Conservation (phyloP, 1,140 invertebrate genomes). For the Aethina tumida region DNA sequence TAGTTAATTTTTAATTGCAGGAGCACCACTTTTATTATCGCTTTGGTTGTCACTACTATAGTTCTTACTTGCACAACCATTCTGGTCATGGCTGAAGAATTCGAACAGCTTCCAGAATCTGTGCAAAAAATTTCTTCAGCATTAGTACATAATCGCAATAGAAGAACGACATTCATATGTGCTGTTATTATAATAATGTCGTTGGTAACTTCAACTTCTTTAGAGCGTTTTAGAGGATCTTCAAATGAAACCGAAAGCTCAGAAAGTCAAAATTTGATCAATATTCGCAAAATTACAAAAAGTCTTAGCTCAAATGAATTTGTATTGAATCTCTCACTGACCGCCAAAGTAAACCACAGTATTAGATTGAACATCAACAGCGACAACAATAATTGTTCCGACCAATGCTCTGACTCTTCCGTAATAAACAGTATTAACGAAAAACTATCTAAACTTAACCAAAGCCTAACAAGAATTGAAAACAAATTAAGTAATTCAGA, state of each 20-base stretch:
- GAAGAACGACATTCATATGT: conserved; percentile 69
- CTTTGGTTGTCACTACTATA: conserved; percentile 52
- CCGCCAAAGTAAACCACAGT: conserved; percentile 36
- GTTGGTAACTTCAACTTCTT: conserved; percentile 41
- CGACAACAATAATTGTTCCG: conserved; percentile 11
- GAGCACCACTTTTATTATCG: conserved; percentile 15
- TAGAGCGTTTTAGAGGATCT: conserved; percentile 10
- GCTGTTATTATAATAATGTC: conserved; percentile 71
- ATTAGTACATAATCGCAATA: conserved; percentile 57
- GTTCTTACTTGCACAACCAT: conserved; percentile 56
- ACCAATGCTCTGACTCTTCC: conserved; percentile 8
- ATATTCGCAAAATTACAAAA: no score
- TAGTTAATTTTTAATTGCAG: conserved; percentile 14
- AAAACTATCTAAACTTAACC: conserved; percentile 5
- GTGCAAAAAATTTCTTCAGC: conserved; percentile 62
- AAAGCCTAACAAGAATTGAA: conserved; percentile 1
- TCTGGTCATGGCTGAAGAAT: conserved; percentile 80
- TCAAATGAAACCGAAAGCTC: conserved; percentile 9
- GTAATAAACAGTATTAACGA: conserved; percentile 4
- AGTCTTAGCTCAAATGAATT: conserved; percentile 18
- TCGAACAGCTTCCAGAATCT: conserved; percentile 50
- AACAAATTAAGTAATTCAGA: no score
- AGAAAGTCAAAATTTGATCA: conserved; percentile 9
- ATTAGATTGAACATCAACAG: conserved; percentile 33
- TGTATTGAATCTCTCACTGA: conserved; percentile 33